Evolutionary conservation across 1,140 invertebrate genomes (phyloP).

Genomic region (Varroa destructor): DNA sequence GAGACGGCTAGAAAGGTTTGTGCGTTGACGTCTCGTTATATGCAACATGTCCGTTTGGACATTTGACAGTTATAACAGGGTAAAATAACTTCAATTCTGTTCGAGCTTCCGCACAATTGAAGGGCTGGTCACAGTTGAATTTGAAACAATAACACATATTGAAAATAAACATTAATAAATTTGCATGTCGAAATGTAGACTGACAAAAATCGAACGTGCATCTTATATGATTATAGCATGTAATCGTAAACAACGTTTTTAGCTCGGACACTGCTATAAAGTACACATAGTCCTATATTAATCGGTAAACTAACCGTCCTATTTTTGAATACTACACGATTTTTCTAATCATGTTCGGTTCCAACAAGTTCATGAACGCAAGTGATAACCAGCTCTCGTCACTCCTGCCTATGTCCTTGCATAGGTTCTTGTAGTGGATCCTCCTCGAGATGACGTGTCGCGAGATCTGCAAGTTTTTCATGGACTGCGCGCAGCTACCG

Average conservation of each 20-base stretch:
- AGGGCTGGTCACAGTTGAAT: neutral
- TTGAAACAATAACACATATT: neutral
- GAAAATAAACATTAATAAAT: neutral
- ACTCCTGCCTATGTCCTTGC: neutral
- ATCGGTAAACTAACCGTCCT: neutral
- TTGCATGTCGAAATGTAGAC: too few species aligned
- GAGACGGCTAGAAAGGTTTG: slow-evolving; percentile 13
- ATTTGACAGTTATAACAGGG: neutral
- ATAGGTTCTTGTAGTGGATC: slow-evolving; percentile 6
- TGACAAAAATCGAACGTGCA: too few species aligned
- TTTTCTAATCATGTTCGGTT: too few species aligned
- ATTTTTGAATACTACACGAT: too few species aligned
- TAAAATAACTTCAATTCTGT: neutral
- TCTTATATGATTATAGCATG: too few species aligned
- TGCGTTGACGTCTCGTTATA: neutral
- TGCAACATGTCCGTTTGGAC: neutral
- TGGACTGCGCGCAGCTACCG: slow-evolving; percentile 19
- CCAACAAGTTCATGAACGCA: too few species aligned
- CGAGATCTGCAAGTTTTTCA: neutral
- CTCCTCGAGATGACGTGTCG: neutral
- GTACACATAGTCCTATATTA: too few species aligned
- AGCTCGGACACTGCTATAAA: too few species aligned
- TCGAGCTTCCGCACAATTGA: neutral
- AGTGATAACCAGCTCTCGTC: neutral
- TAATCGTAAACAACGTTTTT: too few species aligned